Evolutionary conservation across 2,888 invertebrate species (phyloP), one percentile per base, ranked within the genome.

Genomic region (Diarsia mendica): DNA sequence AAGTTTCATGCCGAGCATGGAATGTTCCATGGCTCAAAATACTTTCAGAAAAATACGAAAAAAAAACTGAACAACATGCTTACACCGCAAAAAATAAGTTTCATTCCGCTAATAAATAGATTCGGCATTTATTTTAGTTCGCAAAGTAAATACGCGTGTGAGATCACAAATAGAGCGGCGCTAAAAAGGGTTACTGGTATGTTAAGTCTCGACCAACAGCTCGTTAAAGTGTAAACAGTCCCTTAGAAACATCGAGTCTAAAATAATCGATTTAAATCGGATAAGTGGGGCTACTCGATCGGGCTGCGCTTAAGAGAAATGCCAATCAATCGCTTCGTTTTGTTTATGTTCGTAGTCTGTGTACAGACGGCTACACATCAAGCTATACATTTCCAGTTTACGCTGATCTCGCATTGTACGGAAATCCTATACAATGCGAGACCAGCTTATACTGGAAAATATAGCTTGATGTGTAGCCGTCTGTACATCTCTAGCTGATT

Each of bases 181-280:
- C 65, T 73, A 82, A 75, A 82, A 85, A 71, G 75, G 83, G 64
- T 68, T 82, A 33, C 33, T 71, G 51, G 61, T 46, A 69, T 73
- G 82, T 74, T 72, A 69, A 67, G 82, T 81, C 77, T 83, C 73
- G 71, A 0, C 67, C 46, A 63, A 46, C 85, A 85, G 72, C 67
- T 83, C 85, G 73, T 83, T 73, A 76, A 39, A 64, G 67, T 67
- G 82, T 74, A 82, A 85, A 81, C 85, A 68, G 77, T 85, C 67
- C 81, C 51, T 80, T 64, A 63, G 77, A 73, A 85, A 83, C 82
- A 83, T 77, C 15, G 39, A 73, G 46, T 75, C 61, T 51, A 71
- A 70, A 77, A 77, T 87, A 81, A 82, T 82, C 77, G 76, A 79
- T 84, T 84, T 82, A 75, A 87, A 77, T 83, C 74, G 53, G 70